Evolutionary conservation across 2,113 vertebrate genomes (phyloP).

Genomic region (Ovis aries): ARS-UI_Ramb_v3.0 NC_056078.1:4741501-4742000

Average conservation of each 20-base stretch:
- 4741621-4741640: neutral
- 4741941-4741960: neutral
- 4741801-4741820: neutral
- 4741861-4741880: neutral
- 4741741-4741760: neutral
- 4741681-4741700: neutral
- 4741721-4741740: neutral
- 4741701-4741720: neutral
- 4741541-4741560: neutral
- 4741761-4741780: neutral
- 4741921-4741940: neutral
- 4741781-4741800: neutral
- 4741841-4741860: neutral
- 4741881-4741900: neutral
- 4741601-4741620: neutral
- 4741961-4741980: neutral
- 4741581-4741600: neutral
- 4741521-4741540: neutral
- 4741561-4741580: neutral
- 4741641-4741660: neutral
- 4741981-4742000: neutral
- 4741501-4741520: neutral
- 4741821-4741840: accelerated
- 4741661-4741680: neutral
- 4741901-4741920: neutral